Conservation (phyloP, 2,888 invertebrate species). For the Drosophila kambysellisi region DNA sequence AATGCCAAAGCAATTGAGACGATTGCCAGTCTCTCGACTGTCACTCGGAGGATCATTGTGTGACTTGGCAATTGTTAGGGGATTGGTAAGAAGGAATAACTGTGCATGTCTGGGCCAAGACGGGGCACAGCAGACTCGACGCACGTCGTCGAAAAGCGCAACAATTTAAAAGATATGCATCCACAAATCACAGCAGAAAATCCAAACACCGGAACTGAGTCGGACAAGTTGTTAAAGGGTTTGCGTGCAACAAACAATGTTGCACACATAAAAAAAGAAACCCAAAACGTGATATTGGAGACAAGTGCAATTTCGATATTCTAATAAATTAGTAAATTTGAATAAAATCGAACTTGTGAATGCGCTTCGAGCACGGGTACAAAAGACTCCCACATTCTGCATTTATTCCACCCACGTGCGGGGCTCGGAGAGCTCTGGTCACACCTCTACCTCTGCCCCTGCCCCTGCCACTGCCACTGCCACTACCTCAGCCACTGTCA, state of each 20-base stretch:
- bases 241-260: neutral
- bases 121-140: neutral
- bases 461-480: too few relatives aligned
- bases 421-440: slow-evolving; percentile 27
- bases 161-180: neutral
- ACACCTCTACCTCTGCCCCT: slow-evolving; percentile 26
- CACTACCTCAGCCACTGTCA: too few relatives aligned
- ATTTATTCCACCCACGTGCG: slow-evolving; percentile 19
- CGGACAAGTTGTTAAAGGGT: neutral
- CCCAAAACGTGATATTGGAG: neutral
- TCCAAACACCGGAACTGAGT: neutral
- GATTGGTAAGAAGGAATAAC: slow-evolving; percentile 29
- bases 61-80: slow-evolving; percentile 25
- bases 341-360: neutral
- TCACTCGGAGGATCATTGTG: slow-evolving; percentile 20
- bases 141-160: slow-evolving; percentile 8
- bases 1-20: slow-evolving; percentile 62
- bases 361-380: neutral
- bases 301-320: neutral
- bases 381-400: neutral
- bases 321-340: neutral
- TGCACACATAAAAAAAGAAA: neutral
- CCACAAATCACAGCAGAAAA: neutral
- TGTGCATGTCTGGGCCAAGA: slow-evolving; percentile 17
- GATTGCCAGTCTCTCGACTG: slow-evolving; percentile 52